These are phyloP conservation scores for Heterodera schachtii DNA, from an alignment of 1,140 invertebrate species.

Conservation along the genomic window DNA sequence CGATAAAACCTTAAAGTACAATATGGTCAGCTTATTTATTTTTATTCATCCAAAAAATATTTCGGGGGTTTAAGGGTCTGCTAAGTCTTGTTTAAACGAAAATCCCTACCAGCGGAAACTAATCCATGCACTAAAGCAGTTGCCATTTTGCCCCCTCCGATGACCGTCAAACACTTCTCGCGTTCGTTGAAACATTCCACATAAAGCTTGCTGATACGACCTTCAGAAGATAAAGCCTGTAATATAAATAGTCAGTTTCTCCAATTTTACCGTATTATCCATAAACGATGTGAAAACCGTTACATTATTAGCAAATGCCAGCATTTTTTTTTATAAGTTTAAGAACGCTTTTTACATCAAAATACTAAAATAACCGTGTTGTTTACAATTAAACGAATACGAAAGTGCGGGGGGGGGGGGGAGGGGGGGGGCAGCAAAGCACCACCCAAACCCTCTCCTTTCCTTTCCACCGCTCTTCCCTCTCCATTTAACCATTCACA, in stretches of 20 bases:
- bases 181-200: slow-evolving; percentile 30
- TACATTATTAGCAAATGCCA: no score
- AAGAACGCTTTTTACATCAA: no score
- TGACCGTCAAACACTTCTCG: slow-evolving; percentile 29
- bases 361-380: no score
- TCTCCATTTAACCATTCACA: no score
- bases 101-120: slow-evolving; percentile 39
- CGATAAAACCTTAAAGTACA: slow-evolving; percentile 40
- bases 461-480: background rate
- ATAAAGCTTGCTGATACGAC: slow-evolving; percentile 12
- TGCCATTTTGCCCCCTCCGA: slow-evolving; percentile 49
- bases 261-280: no score
- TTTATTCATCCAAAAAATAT: no score
- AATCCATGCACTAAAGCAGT: slow-evolving; percentile 44
- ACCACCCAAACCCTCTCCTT: background rate
- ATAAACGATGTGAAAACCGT: no score
- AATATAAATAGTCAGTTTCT: background rate
- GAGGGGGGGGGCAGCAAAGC: no score
- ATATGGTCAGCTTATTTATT: background rate
- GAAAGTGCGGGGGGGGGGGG: no score
- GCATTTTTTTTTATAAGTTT: no score
- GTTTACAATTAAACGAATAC: no score
- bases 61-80: background rate
- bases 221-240: background rate
- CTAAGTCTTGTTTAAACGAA: no score